Conservation (phyloP, 2,797 vertebrate genomes). For the Dendrocincla fuliginosa region DNA sequence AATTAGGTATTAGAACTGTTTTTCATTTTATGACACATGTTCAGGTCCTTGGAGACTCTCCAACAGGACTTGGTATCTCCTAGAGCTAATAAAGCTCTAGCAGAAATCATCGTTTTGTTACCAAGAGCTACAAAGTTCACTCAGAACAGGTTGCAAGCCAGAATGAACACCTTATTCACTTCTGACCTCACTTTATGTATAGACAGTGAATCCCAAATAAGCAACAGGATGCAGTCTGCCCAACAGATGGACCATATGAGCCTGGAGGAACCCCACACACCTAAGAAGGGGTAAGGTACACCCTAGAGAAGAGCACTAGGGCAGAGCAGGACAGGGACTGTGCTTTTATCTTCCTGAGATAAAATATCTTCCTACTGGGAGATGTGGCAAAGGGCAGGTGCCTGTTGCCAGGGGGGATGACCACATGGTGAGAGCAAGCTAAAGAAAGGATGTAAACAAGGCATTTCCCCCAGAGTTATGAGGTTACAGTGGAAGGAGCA, state of each 20-base stretch:
- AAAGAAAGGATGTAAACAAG: background rate
- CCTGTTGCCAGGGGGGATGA: background rate
- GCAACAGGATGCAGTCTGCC: background rate
- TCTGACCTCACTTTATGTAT: background rate
- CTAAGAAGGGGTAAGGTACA: background rate
- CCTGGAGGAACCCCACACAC: background rate
- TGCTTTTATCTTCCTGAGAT: fast-evolving
- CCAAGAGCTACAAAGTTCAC: background rate
- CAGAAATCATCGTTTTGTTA: background rate
- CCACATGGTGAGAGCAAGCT: background rate
- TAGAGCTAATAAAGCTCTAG: background rate
- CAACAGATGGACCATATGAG: background rate
- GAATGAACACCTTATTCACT: background rate
- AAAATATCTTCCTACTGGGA: too few relatives aligned
- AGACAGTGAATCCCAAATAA: background rate
- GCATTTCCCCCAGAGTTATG: background rate
- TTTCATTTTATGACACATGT: background rate
- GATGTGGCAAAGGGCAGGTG: background rate
- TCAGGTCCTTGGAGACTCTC: background rate
- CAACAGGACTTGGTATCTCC: background rate
- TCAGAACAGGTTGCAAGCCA: background rate
- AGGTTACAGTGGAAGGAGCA: background rate
- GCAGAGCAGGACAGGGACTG: background rate
- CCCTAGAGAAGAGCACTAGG: background rate
- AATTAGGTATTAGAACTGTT: background rate